Percentiles rank a stretch among this genome's conserved stretches.
These are phyloP conservation scores for Plotosus lineatus DNA, from an alignment of 2,113 vertebrate species.

Conservation along the genomic window DNA sequence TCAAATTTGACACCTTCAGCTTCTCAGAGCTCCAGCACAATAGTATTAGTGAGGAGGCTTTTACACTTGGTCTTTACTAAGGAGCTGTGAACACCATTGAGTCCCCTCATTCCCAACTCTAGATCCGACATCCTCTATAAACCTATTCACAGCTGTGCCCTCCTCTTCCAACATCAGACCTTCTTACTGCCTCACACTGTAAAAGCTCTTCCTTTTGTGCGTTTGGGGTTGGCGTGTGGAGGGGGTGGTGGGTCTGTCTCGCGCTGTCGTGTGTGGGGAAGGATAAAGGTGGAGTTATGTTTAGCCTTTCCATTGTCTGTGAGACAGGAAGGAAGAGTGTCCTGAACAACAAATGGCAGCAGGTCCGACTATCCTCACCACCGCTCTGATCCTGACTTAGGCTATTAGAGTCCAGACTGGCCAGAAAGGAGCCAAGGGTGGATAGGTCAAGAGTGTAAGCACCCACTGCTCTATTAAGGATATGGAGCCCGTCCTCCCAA, in stretches of 20 bases:
- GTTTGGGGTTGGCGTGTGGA: conserved; percentile 16
- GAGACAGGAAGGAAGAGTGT: conserved; percentile 74
- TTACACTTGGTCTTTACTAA: conserved; percentile 34
- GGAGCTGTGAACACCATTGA: conserved; percentile 37
- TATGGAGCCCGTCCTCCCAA: conserved; percentile 18
- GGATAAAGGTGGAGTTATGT: conserved; percentile 55
- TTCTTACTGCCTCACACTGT: conserved; percentile 31
- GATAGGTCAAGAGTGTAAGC: conserved; percentile 47
- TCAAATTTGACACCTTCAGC: conserved; percentile 40
- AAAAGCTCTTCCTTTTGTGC: conserved; percentile 44
- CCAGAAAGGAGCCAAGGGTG: conserved; percentile 31
- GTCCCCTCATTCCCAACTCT: conserved; percentile 9
- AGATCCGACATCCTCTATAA: conserved; percentile 54
- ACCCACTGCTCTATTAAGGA: conserved; percentile 49
- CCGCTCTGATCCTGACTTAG: conserved; percentile 39
- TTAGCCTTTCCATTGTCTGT: conserved; percentile 74
- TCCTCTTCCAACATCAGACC: conserved; percentile 24
- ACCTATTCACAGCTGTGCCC: conserved; percentile 45
- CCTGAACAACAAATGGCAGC: conserved; percentile 56
- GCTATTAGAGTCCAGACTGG: conserved; percentile 19
- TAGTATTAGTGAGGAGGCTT: not conserved
- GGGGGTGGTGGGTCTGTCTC: conserved; percentile 24
- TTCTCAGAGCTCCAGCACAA: conserved; percentile 36
- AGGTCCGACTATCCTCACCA: conserved; percentile 45
- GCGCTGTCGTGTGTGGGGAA: conserved; percentile 54